phyloP scores from a whole-genome alignment of 2,888 invertebrate genomes.

The Deilephila elpenor region DNA sequence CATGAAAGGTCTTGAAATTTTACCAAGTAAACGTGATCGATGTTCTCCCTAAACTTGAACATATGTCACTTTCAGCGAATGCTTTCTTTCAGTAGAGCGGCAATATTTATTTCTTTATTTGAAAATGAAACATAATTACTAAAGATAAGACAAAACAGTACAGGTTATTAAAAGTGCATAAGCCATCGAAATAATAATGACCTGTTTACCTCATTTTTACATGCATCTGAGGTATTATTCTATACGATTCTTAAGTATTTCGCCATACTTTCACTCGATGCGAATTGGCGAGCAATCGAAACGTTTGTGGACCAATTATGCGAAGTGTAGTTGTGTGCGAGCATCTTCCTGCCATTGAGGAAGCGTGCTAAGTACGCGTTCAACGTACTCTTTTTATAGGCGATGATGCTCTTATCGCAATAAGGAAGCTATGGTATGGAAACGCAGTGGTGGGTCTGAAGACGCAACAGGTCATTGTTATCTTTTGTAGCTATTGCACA shows the following conservation, averaged over 20 bases:
- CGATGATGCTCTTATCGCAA: conserved; percentile 20
- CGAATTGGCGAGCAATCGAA: conserved; percentile 48
- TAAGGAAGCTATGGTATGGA: conserved; percentile 23
- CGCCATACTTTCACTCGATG: conserved; percentile 61
- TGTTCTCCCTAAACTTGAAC: no score
- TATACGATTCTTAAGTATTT: conserved; percentile 41
- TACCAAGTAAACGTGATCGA: no score
- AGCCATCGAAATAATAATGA: not conserved
- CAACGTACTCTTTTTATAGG: conserved; percentile 18
- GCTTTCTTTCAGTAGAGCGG: no score
- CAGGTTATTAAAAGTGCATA: not conserved
- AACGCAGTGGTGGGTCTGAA: conserved; percentile 7
- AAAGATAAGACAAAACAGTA: no score
- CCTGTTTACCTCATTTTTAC: conserved; percentile 21
- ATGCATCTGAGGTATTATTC: not conserved
- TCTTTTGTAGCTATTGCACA: conserved; percentile 3
- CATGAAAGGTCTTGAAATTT: no score
- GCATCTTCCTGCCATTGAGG: conserved; percentile 53
- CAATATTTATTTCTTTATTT: no score
- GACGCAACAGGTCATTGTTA: conserved; percentile 16
- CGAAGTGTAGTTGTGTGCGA: conserved; percentile 8
- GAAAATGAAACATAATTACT: no score
- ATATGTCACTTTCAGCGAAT: no score
- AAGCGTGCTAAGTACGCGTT: conserved; percentile 34
- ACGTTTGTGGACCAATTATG: conserved; percentile 28